A percentile compares a stretch with the other conserved stretches of the same genome.
phyloP scores from a whole-genome alignment of 2,888 invertebrate genomes.

The Pachycephus smyrnensis region DNA sequence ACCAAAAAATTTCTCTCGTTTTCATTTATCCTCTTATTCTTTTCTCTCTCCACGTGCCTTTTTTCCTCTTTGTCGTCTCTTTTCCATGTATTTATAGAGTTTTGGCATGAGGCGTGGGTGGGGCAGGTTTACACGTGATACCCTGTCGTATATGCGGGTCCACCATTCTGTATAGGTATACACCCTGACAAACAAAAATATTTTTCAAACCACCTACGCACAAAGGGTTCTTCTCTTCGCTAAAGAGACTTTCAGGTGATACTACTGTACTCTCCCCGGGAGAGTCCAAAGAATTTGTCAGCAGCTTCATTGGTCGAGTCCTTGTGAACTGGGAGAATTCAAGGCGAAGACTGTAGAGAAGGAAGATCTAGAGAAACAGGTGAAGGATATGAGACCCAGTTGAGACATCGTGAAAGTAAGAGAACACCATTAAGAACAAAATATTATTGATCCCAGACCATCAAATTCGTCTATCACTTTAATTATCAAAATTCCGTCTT shows the following conservation, averaged over 20 bases:
- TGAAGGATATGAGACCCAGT: background rate
- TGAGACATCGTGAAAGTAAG: no score
- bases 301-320: background rate
- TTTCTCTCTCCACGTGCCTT: background rate
- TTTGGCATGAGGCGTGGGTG: slow-evolving; percentile 45
- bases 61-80: background rate
- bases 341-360: background rate
- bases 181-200: background rate
- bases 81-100: slow-evolving; percentile 44
- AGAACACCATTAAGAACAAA: background rate
- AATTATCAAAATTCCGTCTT: background rate
- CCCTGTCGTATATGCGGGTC: background rate
- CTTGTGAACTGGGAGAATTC: no score
- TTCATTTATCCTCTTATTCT: background rate
- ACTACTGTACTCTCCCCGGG: background rate
- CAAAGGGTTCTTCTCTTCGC: background rate
- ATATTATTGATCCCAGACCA: background rate
- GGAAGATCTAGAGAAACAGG: background rate
- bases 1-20: background rate
- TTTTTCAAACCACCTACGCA: background rate
- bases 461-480: background rate
- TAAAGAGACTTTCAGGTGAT: background rate
- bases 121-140: slow-evolving; percentile 28
- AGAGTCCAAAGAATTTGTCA: background rate
- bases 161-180: background rate